These are phyloP conservation scores for Xestia rhomboidea DNA, from an alignment of 2,888 invertebrate species.

Conservation along the genomic window DNA sequence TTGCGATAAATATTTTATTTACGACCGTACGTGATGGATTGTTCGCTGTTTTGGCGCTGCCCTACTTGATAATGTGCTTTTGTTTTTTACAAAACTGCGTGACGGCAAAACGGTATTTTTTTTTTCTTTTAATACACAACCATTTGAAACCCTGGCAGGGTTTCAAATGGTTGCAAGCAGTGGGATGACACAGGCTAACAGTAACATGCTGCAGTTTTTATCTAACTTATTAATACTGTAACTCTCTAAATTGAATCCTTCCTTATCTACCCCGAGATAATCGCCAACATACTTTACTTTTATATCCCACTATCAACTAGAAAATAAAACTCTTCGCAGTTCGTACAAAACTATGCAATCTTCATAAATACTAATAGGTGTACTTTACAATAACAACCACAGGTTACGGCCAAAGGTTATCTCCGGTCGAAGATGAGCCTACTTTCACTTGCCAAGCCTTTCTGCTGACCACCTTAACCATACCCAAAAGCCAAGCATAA, in stretches of 20 bases:
- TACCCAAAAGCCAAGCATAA: constrained; percentile 28
- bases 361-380: constrained; percentile 79
- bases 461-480: constrained; percentile 55
- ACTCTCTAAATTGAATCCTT: constrained; percentile 9
- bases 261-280: constrained; percentile 5
- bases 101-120: too few species aligned
- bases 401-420: constrained; percentile 86
- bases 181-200: too few species aligned
- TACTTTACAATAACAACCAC: constrained; percentile 85
- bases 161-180: too few species aligned
- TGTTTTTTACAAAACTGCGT: too few species aligned
- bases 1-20: constrained; percentile 79
- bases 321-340: constrained; percentile 61
- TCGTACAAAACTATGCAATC: constrained; percentile 66
- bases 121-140: too few species aligned
- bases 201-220: background rate
- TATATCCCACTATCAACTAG: constrained; percentile 43
- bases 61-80: background rate
- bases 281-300: constrained; percentile 41
- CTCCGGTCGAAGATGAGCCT: constrained; percentile 85
- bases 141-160: too few species aligned
- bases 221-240: background rate
- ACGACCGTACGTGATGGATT: constrained; percentile 70
- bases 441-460: constrained; percentile 84
- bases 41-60: background rate